Percentiles rank a stretch among this genome's conserved stretches.
These are phyloP conservation scores for Phylloscopus collybita DNA, from an alignment of 2,797 vertebrate species.

Conservation along the genomic window DNA sequence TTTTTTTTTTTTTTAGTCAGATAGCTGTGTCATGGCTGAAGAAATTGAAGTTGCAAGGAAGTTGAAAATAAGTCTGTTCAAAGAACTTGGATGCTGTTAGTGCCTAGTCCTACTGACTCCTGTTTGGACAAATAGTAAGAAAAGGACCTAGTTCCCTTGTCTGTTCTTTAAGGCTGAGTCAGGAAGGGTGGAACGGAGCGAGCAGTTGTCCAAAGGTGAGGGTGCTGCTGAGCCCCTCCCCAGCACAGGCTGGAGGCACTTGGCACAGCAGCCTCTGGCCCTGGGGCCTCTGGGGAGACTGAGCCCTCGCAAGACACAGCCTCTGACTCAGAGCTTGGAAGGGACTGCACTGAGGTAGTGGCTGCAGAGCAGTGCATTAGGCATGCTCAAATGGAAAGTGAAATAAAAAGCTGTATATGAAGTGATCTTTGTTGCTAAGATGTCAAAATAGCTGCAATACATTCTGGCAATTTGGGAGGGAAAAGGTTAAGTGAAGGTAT, in stretches of 20 bases:
- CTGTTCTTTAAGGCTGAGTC: slow-evolving; percentile 4
- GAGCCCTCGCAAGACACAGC: not conserved
- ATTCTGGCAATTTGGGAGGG: slow-evolving; percentile 17
- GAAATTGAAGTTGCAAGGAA: not conserved
- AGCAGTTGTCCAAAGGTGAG: slow-evolving; percentile 46
- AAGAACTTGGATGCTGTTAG: not conserved
- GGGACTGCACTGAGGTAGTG: not conserved
- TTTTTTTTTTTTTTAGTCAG: not conserved
- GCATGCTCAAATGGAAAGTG: not conserved
- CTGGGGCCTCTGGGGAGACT: not conserved
- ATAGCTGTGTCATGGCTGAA: not conserved
- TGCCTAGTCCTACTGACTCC: not conserved
- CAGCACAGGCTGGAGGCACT: not conserved
- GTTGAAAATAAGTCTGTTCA: not conserved
- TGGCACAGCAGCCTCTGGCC: not conserved
- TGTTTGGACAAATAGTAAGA: not conserved
- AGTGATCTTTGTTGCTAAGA: not conserved
- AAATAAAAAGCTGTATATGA: not conserved
- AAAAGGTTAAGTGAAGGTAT: slow-evolving; percentile 75
- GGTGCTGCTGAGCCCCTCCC: slow-evolving; percentile 2
- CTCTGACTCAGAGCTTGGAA: not conserved
- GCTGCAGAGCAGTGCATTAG: not conserved
- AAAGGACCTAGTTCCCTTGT: not conserved
- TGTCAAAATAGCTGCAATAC: not conserved
- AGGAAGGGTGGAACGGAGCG: not conserved